Base-by-base conservation (phyloP, 2,888 invertebrate species). In the Bruchidius siliquastri region DNA sequence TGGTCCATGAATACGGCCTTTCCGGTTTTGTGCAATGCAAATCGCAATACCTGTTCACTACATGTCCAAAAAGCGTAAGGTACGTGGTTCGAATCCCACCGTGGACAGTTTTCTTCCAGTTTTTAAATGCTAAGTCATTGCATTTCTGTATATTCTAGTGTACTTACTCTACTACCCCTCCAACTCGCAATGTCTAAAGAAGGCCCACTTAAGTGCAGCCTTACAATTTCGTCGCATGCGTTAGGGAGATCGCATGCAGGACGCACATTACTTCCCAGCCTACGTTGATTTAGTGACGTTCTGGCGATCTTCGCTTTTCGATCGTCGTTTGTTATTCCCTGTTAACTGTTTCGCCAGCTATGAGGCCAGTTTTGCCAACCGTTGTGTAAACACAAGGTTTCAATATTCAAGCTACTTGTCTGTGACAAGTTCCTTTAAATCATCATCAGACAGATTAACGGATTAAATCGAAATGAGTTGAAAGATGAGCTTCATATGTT, bases 231-330 rank as follows among this genome's bases (percentile, higher is more conserved):
- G 49, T 49, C 49, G 49, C 49, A 26, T 26, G 26, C 8, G 26
- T 26, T 26, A 26, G 26, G 26, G 3, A 26, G 26, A 26, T 49
- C 49, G 49, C 49, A 79, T 80, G 80, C 76, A 77, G 76, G 76
- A 76, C 73, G 75, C 77, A 79, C 80, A 80, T 80, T 80, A 80
- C 78, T 80, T 26, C 21, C 77, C 71, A 68, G 79, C 78, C 79
- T 77, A 77, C 77, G 80, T 80, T 80, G 80, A 80, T 80, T 79
- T 80, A 80, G 78, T 71, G 78, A 79, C 78, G 80, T 77, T 75
- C 6, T 49, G 49, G 13, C 49, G 49, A 73, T 49, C 49, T 49
- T 49, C 18, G 18, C 13, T 49, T 49, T 49, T 13, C 49, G 18
- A 49, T 49, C 8, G 49, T 49, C 8, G 49, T 49, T 49, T 49